Conservation (phyloP, 1,140 invertebrate species). For the Calycopis cecrops region DNA sequence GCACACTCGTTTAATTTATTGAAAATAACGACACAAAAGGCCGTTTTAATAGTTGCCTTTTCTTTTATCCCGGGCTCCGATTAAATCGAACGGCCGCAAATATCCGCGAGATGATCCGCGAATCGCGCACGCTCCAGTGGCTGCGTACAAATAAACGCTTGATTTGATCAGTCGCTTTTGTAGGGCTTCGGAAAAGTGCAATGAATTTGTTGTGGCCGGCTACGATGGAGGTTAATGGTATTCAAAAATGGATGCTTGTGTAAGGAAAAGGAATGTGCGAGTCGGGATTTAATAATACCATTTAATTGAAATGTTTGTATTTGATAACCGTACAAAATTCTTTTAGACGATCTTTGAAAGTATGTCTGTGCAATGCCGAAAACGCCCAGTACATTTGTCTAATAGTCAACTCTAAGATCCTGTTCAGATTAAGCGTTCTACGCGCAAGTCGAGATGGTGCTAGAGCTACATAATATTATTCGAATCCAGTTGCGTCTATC, state of each 20-base stretch:
- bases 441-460: no score
- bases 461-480: no score
- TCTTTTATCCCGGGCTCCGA: conserved; percentile 24
- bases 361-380: no score
- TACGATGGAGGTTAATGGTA: conserved; percentile 27
- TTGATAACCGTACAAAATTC: no score
- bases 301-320: no score
- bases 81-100: conserved; percentile 34
- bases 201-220: conserved; percentile 18
- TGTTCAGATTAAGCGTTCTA: no score
- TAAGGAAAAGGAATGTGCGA: conserved; percentile 3
- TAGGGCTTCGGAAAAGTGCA: conserved; percentile 28
- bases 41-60: conserved; percentile 16
- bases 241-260: conserved; percentile 1
- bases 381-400: no score
- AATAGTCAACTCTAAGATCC: no score
- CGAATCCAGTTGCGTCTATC: no score
- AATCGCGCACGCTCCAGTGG: conserved; percentile 31
- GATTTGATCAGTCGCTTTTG: conserved; percentile 33
- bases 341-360: no score
- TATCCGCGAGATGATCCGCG: conserved; percentile 33
- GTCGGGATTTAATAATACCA: no score
- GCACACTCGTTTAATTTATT: no score
- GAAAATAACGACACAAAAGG: background rate
- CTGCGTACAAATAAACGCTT: conserved; percentile 31